These are phyloP conservation scores for Sicus ferrugineus DNA, from an alignment of 2,888 invertebrate species.

Conservation along the genomic window DNA sequence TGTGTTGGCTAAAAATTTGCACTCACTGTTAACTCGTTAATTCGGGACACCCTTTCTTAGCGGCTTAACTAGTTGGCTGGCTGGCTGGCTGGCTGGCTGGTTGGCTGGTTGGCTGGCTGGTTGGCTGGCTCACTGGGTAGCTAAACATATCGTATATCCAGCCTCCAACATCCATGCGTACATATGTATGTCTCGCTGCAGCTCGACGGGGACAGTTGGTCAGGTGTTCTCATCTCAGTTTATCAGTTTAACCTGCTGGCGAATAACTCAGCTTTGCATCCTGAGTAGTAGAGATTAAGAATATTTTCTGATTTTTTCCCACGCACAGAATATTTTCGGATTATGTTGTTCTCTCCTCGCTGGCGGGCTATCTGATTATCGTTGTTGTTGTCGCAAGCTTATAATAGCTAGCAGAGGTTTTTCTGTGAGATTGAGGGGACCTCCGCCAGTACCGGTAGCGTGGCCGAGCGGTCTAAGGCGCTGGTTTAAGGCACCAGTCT, in stretches of 20 bases:
- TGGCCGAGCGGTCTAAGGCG: slow-evolving; percentile 64
- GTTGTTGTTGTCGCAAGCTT: not conserved
- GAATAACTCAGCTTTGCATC: too few species aligned
- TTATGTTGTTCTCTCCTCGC: not conserved
- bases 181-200: not conserved
- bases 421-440: too few species aligned
- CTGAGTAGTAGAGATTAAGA: not conserved
- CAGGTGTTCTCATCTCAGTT: not conserved
- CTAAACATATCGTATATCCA: slow-evolving; percentile 31
- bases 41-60: not conserved
- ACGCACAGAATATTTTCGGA: not conserved
- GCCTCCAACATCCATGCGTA: not conserved
- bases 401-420: not conserved
- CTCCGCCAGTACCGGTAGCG: too few species aligned
- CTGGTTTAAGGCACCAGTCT: slow-evolving; percentile 64
- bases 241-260: not conserved
- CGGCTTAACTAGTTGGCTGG: too few species aligned
- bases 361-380: not conserved
- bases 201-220: not conserved
- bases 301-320: slow-evolving; percentile 1
- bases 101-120: not conserved
- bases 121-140: not conserved
- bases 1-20: not conserved
- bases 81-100: not conserved
- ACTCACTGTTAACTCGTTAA: not conserved